Base-by-base conservation (phyloP, 1,140 invertebrate species). In the Zaprionus africanus region DNA sequence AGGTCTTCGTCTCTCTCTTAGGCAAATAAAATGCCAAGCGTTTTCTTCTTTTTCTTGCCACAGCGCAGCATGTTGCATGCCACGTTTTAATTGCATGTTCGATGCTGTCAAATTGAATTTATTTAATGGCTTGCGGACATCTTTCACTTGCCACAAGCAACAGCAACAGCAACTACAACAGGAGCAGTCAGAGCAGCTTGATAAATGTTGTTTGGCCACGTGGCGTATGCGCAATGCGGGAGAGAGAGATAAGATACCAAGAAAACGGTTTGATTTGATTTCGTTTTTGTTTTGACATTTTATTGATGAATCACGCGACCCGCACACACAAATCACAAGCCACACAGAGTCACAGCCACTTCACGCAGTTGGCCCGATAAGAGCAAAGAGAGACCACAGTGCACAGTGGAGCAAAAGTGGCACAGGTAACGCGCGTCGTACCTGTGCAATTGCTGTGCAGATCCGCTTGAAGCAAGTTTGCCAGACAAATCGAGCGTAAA, bases 61-160 rank as follows among this genome's bases (percentile, higher is more conserved):
- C 54, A 19, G 15, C 7, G 28, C 57, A 49, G 41, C 59, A 31
- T 63, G 59, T 62, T 80, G 69, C 77, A 76, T 70, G 61, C 66
- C 76, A 59, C 79, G 66, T 64, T 70, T 75, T 70, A 78, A 82
- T 82, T 77, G 78, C 79, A 77, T 59, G 41, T 73, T 69, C 43
- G 46, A 58, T 31, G 54, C 68, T 74, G 74, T 78, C 79, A 82
- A 82, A 82, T 69, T 75, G 60, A 69, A 70, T 78, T 70, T 72
- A 75, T 58, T 68, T 68, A 59, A 58, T 68, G 56, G 43, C 19
- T 19, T 46, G 49, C 15, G 54, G 38, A n/a, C 58, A 61, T 63
- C 58, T 71, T 63, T 56, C 38, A 62, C 59, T 63, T 71, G 60
- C 59, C 58, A 46, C 68, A 71, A 13, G 19, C 31, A 24, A 54